Conservation (phyloP, 2,888 invertebrate genomes). For the Cylindroiulus punctatus region DNA sequence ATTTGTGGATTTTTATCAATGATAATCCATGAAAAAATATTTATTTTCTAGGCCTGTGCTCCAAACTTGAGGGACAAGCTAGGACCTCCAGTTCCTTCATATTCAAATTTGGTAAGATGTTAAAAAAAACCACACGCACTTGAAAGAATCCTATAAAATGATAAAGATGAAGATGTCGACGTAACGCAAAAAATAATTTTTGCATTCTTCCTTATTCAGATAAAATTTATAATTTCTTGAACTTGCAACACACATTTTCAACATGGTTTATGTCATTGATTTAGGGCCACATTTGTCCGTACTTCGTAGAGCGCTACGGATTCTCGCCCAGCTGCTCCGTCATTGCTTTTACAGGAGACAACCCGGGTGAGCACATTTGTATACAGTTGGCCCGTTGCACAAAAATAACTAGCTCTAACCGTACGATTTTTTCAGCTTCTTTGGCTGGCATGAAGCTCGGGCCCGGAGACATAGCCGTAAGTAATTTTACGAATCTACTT, state of each 20-base stretch:
- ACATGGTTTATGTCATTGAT: background rate
- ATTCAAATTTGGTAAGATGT: conserved; percentile 65
- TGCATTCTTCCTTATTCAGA: too few relatives aligned
- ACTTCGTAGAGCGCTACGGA: conserved; percentile 86
- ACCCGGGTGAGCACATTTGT: conserved; percentile 76
- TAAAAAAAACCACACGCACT: too few relatives aligned
- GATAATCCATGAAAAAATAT: too few relatives aligned
- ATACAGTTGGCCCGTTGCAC: too few relatives aligned
- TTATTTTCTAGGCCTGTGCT: conserved; percentile 74
- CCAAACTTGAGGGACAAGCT: conserved; percentile 79
- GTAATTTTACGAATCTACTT: conserved; percentile 67
- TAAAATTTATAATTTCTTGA: too few relatives aligned
- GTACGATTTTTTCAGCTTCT: conserved; percentile 64
- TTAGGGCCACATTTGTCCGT: conserved; percentile 65
- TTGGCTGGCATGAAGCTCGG: conserved; percentile 79
- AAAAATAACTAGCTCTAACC: too few relatives aligned
- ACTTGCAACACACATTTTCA: background rate
- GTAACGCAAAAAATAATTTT: too few relatives aligned
- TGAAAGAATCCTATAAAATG: too few relatives aligned
- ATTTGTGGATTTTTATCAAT: too few relatives aligned
- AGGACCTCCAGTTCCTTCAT: conserved; percentile 78
- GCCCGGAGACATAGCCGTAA: conserved; percentile 85
- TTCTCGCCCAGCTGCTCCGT: conserved; percentile 83
- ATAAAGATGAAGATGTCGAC: too few relatives aligned
- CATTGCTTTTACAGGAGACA: conserved; percentile 94